These are phyloP conservation scores for Nanorana parkeri DNA, from an alignment of 2,113 vertebrate genomes.

Conservation along the genomic window DNA sequence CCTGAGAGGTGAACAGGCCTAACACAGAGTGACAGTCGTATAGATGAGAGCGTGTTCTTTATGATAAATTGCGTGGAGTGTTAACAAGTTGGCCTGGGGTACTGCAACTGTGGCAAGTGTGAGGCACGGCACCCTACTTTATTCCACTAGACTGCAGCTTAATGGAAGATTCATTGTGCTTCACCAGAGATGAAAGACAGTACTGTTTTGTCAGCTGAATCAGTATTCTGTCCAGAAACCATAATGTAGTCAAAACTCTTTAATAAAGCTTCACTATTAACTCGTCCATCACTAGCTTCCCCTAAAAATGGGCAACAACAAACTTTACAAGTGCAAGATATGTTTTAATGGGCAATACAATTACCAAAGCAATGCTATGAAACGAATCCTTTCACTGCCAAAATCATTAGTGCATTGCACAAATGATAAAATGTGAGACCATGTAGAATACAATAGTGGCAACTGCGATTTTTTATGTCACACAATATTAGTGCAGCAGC, in stretches of 20 bases:
- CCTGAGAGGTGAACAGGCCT: conserved; percentile 13
- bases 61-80: conserved; percentile 15
- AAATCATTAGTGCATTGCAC: too few relatives aligned
- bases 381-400: too few relatives aligned
- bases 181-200: conserved; percentile 20
- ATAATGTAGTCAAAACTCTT: background rate
- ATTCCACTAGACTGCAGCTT: conserved; percentile 53
- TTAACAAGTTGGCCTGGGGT: conserved; percentile 53
- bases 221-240: conserved; percentile 23
- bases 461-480: too few relatives aligned
- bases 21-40: conserved; percentile 41
- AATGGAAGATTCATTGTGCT: conserved; percentile 38
- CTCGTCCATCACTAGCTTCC: background rate
- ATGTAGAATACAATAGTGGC: too few relatives aligned
- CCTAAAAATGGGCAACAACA: background rate
- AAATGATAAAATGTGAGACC: too few relatives aligned
- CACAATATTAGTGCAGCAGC: too few relatives aligned
- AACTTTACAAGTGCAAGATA: background rate
- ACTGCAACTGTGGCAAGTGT: conserved; percentile 38
- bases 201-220: conserved; percentile 29
- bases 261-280: background rate
- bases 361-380: too few relatives aligned
- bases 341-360: background rate
- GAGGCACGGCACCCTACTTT: conserved; percentile 41
- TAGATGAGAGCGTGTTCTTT: conserved; percentile 18